Percentiles rank a stretch among this genome's conserved stretches.
These are phyloP conservation scores for Parnassius mnemosyne DNA, from an alignment of 2,888 invertebrate genomes.

Conservation along the genomic window DNA sequence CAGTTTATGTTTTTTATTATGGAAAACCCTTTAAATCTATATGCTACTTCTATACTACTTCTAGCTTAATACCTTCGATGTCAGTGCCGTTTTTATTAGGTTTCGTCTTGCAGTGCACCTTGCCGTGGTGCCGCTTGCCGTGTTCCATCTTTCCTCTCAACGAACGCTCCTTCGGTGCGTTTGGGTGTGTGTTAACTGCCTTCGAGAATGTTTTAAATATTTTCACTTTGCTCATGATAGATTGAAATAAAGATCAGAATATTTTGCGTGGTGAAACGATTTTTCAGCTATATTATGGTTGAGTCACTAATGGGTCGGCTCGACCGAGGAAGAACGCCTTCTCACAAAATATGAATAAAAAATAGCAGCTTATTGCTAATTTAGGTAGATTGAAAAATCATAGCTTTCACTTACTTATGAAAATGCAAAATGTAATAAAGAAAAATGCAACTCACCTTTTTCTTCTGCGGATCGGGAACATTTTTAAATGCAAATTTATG, in stretches of 20 bases:
- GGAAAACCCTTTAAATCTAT: no score
- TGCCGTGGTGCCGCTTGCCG: slow-evolving; percentile 2
- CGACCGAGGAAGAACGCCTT: no score
- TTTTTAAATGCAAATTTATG: slow-evolving; percentile 19
- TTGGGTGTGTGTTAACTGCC: slow-evolving; percentile 34
- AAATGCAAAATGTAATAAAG: neutral
- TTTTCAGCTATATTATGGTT: no score
- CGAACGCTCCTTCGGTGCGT: slow-evolving; percentile 15
- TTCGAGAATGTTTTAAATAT: slow-evolving; percentile 35
- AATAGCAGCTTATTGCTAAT: no score
- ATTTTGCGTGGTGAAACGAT: no score
- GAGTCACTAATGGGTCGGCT: no score
- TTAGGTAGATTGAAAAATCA: no score
- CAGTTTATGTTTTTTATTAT: no score
- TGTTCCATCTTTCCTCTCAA: slow-evolving; percentile 11
- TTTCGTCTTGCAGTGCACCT: slow-evolving; percentile 2
- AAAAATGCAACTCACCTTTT: slow-evolving; percentile 14
- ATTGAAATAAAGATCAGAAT: no score
- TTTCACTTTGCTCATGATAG: slow-evolving; percentile 1
- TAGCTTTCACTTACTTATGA: no score
- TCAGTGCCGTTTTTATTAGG: neutral
- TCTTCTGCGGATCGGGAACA: slow-evolving; percentile 1
- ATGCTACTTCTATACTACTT: no score
- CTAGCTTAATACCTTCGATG: neutral
- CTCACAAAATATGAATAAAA: no score